These are phyloP conservation scores for Plebejus melissa DNA, from an alignment of 2,888 invertebrate genomes.

Conservation along the genomic window DNA sequence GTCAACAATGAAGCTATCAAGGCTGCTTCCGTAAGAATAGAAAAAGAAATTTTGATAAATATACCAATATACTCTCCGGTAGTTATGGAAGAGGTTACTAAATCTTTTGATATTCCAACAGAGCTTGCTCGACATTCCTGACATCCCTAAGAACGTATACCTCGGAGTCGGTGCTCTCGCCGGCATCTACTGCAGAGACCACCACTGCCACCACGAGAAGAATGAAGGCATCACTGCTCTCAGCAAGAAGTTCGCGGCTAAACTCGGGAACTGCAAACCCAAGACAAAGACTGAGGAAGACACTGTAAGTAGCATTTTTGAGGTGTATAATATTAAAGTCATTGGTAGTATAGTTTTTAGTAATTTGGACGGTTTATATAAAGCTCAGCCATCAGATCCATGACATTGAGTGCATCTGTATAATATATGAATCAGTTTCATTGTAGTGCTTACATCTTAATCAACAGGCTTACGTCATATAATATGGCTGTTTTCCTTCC, in stretches of 20 bases:
- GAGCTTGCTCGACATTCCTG: slow-evolving; percentile 79
- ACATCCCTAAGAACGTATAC: slow-evolving; percentile 83
- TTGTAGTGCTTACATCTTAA: not conserved
- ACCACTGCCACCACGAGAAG: slow-evolving; percentile 75
- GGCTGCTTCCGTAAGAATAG: slow-evolving; percentile 77
- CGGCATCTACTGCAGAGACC: slow-evolving; percentile 83
- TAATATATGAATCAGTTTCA: too few species aligned
- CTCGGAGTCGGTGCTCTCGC: slow-evolving; percentile 86
- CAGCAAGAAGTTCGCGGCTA: slow-evolving; percentile 81
- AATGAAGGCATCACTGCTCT: slow-evolving; percentile 80
- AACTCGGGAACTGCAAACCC: slow-evolving; percentile 83
- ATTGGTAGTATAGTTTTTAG: too few species aligned
- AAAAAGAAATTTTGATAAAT: not conserved
- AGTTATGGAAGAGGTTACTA: not conserved
- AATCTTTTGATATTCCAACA: slow-evolving; percentile 41
- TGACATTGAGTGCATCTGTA: too few species aligned
- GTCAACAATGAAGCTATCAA: slow-evolving; percentile 82
- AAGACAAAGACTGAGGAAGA: slow-evolving; percentile 83
- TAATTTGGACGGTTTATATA: too few species aligned
- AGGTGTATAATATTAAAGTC: not conserved
- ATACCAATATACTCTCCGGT: not conserved
- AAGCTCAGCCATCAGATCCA: too few species aligned
- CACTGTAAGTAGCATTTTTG: slow-evolving; percentile 52
- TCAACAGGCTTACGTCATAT: not conserved
- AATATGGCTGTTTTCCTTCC: not conserved